Conservation (phyloP, 1,140 invertebrate species). For the Paraescarpia echinospica region DNA sequence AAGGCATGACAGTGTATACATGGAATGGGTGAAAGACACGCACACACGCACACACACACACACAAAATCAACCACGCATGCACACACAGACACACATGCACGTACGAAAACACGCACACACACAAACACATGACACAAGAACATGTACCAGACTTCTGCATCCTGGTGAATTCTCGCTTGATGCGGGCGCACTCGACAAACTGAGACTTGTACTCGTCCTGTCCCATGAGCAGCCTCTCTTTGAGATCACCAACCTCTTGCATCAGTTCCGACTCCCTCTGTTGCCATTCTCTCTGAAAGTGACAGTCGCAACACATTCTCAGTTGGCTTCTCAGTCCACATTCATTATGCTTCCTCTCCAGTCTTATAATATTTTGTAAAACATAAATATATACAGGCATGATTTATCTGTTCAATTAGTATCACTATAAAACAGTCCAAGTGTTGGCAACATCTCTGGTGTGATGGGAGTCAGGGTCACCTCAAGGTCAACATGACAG, state of each 20-base stretch:
- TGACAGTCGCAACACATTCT: neutral
- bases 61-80: neutral
- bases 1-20: too few relatives aligned
- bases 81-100: neutral
- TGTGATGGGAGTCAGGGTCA: neutral
- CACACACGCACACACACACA: too few relatives aligned
- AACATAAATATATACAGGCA: too few relatives aligned
- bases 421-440: neutral
- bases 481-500: neutral
- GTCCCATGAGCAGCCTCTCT: slow-evolving; percentile 29
- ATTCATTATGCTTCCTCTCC: neutral
- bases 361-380: neutral
- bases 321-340: neutral
- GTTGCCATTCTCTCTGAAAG: neutral
- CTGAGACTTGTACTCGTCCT: slow-evolving; percentile 30
- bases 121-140: slow-evolving; percentile 4
- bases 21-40: too few relatives aligned
- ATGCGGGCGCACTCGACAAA: slow-evolving; percentile 26
- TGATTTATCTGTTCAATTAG: neutral
- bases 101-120: neutral
- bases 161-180: slow-evolving; percentile 22
- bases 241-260: slow-evolving; percentile 28
- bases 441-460: neutral
- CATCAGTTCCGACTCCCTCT: slow-evolving; percentile 13
- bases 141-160: neutral